Evolutionary conservation across 1,140 invertebrate genomes (phyloP), one percentile per base, ranked within the genome.

Genomic region (Heliconius congener): DNA sequence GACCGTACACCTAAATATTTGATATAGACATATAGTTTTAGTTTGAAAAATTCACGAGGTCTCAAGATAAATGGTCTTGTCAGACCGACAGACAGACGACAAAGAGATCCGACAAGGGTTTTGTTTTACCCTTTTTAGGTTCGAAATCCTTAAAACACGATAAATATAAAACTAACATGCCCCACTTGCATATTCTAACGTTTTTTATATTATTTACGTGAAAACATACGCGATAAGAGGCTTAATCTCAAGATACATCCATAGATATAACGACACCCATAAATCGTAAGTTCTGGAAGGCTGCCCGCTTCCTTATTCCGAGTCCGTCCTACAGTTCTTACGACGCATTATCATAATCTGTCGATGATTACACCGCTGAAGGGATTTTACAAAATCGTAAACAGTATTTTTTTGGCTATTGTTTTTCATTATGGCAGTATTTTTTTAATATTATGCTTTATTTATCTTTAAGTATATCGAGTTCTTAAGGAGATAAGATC

Each of bases 321-420:
- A 4, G 60, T 27, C 60, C 60, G 60, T 66, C 23, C 23, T 66
- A 13, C n/a, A 27, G 23, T 66, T 66, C 60, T 66, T 66, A 66
- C 60, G 60, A 27, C 23, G 60, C 60, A 66, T 66, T 66, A 66
- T 66, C 60, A 66, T 66, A 66, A 66, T 66, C 60, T 66, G 60
- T 27, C n/a, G 60, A 66, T 66, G 60, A 66, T 66, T 66, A 66
- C 60, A 27, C n/a, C 13, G 11, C 60, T 66, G 23, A 66, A 30
- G 60, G 23, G 60, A 66, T 27, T 66, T 66, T 66, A 66, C 27
- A 66, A 66, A 66, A 66, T 66, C 60, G n/a, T 66, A 66, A 66
- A 66, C 27, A 66, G 3, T 30, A 3, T 27, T 66, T 66, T 30
- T 19, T 66, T 66, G 11, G 9, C 60, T 30, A 13, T 66, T 27